Conservation (phyloP, 2,888 invertebrate species). For the Andrena marginata region DNA sequence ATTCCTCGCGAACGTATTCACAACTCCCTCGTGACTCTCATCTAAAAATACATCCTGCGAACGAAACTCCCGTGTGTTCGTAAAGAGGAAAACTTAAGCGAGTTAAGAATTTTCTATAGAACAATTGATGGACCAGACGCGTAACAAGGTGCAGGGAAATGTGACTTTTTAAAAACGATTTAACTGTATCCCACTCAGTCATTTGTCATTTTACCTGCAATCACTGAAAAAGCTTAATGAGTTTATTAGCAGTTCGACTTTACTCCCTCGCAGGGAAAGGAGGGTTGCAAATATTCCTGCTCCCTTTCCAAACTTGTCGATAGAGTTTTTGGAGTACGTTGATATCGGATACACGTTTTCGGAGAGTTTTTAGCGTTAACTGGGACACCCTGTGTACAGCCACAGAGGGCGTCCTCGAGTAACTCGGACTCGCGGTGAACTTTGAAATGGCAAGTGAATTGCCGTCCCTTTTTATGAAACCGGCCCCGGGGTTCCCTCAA, state of each 20-base stretch:
- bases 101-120: neutral
- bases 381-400: neutral
- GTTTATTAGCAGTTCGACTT: neutral
- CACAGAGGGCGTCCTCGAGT: constrained; percentile 23
- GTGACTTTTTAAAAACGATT: neutral
- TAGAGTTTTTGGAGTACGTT: constrained; percentile 20
- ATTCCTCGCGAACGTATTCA: constrained; percentile 35
- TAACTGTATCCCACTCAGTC: neutral
- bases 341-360: neutral
- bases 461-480: constrained; percentile 67
- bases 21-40: constrained; percentile 25
- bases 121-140: neutral
- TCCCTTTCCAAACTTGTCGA: neutral
- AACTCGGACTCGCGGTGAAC: constrained; percentile 59
- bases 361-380: constrained; percentile 1
- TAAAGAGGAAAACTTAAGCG: neutral
- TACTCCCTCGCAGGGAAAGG: neutral
- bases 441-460: constrained; percentile 70
- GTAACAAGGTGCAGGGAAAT: neutral
- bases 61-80: neutral
- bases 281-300: neutral
- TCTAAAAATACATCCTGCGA: constrained; percentile 9
- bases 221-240: neutral
- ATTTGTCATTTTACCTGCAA: neutral
- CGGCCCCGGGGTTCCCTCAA: constrained; percentile 48